Evolutionary conservation across 1,140 invertebrate species (phyloP).

Genomic region (Drosophila orosa): DNA sequence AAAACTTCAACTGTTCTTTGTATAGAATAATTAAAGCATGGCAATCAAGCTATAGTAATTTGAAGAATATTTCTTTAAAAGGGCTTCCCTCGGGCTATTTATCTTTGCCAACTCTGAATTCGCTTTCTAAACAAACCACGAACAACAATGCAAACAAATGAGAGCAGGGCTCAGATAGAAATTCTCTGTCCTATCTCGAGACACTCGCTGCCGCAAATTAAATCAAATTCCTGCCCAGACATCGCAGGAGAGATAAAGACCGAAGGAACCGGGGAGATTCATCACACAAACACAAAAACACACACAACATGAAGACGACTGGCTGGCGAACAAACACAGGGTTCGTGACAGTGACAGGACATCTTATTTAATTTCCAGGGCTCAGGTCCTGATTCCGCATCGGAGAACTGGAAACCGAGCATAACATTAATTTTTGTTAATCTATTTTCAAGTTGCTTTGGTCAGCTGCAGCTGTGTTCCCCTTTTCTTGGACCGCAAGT

Average conservation of each 20-base stretch:
- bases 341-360: conserved; percentile 71
- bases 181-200: conserved; percentile 21
- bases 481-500: conserved; percentile 61
- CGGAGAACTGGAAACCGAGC: conserved; percentile 42
- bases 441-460: conserved; percentile 75
- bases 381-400: conserved; percentile 42
- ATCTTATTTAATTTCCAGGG: conserved; percentile 77
- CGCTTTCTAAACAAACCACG: conserved; percentile 43
- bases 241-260: conserved; percentile 27
- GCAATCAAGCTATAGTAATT: conserved; percentile 8
- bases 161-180: conserved; percentile 23
- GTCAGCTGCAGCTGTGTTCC: conserved; percentile 37
- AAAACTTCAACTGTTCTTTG: not conserved
- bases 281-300: conserved; percentile 50
- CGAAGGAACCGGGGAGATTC: conserved; percentile 42
- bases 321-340: conserved; percentile 20
- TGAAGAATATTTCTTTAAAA: conserved; percentile 17
- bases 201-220: conserved; percentile 48
- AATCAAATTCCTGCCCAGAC: conserved; percentile 46
- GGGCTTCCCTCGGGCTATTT: conserved; percentile 23
- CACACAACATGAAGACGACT: conserved; percentile 9
- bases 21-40: not conserved
- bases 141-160: conserved; percentile 53
- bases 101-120: conserved; percentile 33
- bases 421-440: conserved; percentile 82